Conservation (phyloP, 2,113 vertebrate genomes). For the Lanius collurio region DNA sequence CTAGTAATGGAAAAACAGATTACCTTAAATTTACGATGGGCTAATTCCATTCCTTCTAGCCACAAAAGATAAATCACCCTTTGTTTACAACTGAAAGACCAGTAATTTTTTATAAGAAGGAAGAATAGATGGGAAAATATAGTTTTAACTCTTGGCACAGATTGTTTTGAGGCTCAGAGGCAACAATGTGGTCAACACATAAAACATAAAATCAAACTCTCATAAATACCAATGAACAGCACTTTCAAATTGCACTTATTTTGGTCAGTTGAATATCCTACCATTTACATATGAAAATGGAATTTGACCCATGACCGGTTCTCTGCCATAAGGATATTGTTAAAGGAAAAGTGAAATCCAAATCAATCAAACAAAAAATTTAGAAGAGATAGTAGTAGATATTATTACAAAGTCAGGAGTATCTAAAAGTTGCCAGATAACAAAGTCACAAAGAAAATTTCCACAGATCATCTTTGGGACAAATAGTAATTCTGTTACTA, state of each 20-base stretch:
- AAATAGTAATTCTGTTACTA: not conserved
- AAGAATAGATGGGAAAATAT: constrained; percentile 5
- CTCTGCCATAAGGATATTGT: not conserved
- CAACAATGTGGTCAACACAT: not conserved
- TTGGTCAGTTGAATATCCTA: not conserved
- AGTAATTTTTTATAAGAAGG: not conserved
- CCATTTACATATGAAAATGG: not conserved
- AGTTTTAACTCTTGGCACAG: not conserved
- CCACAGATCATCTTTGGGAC: not conserved
- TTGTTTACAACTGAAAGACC: constrained; percentile 11
- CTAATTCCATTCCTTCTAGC: constrained; percentile 26
- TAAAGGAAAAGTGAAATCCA: not conserved
- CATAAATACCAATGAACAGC: not conserved
- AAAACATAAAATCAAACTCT: not conserved
- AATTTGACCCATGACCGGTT: not conserved
- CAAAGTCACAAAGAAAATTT: not conserved
- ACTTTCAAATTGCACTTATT: not conserved
- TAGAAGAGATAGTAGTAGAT: not conserved
- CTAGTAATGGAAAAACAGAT: constrained; percentile 36
- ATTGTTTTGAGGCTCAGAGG: not conserved
- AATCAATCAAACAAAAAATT: not conserved
- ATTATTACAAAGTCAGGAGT: not conserved
- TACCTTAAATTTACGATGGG: constrained; percentile 16
- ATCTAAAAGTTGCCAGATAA: not conserved
- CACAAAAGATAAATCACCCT: not conserved